phyloP scores from a whole-genome alignment of 1,140 invertebrate species.

The Eriosoma lanigerum region DNA sequence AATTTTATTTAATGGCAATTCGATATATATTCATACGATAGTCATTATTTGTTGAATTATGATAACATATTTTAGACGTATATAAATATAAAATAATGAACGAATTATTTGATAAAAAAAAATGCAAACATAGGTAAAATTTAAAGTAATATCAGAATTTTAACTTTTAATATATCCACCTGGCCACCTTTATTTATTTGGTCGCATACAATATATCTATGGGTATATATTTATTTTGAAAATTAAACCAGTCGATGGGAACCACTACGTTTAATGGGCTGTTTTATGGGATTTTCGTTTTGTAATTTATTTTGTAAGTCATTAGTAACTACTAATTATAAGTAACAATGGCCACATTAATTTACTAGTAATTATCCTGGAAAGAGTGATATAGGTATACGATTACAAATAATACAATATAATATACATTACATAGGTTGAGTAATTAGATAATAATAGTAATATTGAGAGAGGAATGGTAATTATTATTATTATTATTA shows the following conservation, averaged over 20 bases:
- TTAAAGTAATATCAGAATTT: no score
- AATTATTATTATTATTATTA: no score
- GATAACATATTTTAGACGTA: no score
- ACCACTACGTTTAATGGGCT: neutral
- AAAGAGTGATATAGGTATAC: conserved; percentile 16
- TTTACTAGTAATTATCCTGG: conserved; percentile 35
- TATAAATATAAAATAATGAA: no score
- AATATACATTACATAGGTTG: neutral
- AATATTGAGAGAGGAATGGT: neutral
- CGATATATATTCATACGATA: no score
- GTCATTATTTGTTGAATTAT: no score
- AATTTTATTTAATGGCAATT: no score
- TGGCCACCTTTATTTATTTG: no score
- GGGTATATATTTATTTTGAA: neutral
- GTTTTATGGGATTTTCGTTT: conserved; percentile 40
- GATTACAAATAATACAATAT: conserved; percentile 9
- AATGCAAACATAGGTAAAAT: no score
- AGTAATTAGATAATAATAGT: conserved; percentile 31
- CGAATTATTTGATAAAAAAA: no score
- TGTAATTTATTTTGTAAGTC: conserved; percentile 40
- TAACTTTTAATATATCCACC: no score
- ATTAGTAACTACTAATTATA: conserved; percentile 45
- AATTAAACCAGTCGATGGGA: conserved; percentile 10
- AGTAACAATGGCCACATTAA: conserved; percentile 36
- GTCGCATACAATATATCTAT: no score